phyloP scores from a whole-genome alignment of 2,888 invertebrate genomes.

The Tortricodes alternella region DNA sequence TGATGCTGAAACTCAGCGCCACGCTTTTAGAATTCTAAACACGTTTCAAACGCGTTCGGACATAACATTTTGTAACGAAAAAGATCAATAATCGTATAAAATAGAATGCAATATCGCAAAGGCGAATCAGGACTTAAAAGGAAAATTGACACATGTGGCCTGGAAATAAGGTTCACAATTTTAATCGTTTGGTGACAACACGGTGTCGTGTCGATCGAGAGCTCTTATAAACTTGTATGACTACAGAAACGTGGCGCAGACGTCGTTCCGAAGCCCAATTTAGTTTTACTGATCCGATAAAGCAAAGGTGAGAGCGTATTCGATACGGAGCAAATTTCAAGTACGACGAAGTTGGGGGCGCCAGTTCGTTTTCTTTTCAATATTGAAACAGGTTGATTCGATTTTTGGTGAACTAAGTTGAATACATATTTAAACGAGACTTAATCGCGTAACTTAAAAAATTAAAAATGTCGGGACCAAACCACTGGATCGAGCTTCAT shows the following conservation, averaged over 20 bases:
- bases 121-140: conserved; percentile 4
- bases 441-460: too few relatives aligned
- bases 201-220: conserved; percentile 7
- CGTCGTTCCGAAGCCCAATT: conserved; percentile 22
- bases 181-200: conserved; percentile 25
- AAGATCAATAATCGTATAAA: conserved; percentile 14
- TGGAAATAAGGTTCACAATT: not conserved
- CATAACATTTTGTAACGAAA: conserved; percentile 17
- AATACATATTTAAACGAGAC: not conserved
- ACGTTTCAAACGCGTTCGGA: not conserved
- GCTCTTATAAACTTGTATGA: conserved; percentile 24
- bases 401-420: not conserved
- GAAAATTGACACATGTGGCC: conserved; percentile 1
- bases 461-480: too few relatives aligned
- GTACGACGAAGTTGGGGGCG: not conserved
- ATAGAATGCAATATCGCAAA: conserved; percentile 15
- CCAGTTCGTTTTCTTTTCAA: not conserved
- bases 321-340: not conserved
- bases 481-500: too few relatives aligned
- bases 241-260: conserved; percentile 25
- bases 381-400: conserved; percentile 5
- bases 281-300: conserved; percentile 28
- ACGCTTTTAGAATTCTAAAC: not conserved
- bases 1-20: not conserved
- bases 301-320: conserved; percentile 23